phyloP scores from a whole-genome alignment of 2,113 vertebrate genomes.

The Tupaia chinensis region DNA sequence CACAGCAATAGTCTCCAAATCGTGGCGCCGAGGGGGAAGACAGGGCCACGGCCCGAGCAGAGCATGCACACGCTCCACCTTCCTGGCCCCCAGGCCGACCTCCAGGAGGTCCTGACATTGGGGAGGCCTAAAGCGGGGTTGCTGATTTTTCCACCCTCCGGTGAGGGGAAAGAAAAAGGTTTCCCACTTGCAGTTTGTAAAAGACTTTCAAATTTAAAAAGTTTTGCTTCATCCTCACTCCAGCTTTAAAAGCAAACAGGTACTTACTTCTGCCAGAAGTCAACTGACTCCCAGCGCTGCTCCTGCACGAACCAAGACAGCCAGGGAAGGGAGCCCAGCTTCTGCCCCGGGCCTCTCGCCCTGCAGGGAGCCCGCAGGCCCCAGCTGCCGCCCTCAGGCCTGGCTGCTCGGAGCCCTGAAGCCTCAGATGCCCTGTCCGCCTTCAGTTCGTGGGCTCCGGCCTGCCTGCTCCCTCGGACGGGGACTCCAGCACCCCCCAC shows the following conservation, averaged over 20 bases:
- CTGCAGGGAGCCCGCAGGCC: neutral
- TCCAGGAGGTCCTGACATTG: neutral
- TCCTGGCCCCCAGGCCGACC: fast-evolving
- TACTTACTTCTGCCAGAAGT: conserved; percentile 40
- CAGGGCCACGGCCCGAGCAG: neutral
- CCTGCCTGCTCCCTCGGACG: neutral
- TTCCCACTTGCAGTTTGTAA: neutral
- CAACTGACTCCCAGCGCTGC: neutral
- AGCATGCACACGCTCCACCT: fast-evolving
- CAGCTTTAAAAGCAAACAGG: fast-evolving
- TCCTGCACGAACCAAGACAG: conserved; percentile 52
- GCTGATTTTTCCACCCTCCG: neutral
- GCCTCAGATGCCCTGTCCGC: neutral
- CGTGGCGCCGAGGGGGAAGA: no score
- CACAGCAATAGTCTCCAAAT: neutral
- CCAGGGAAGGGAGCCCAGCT: conserved; percentile 39
- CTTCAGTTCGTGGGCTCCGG: neutral
- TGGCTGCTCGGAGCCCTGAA: neutral
- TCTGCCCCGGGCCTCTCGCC: neutral
- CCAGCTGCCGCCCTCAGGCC: neutral
- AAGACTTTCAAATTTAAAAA: neutral
- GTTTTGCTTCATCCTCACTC: neutral
- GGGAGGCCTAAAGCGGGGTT: neutral
- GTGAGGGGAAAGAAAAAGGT: neutral
- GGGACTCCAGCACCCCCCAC: neutral